Evolutionary conservation across 2,113 vertebrate species (phyloP).

Genomic region (Girardinichthys multiradiatus): DNA sequence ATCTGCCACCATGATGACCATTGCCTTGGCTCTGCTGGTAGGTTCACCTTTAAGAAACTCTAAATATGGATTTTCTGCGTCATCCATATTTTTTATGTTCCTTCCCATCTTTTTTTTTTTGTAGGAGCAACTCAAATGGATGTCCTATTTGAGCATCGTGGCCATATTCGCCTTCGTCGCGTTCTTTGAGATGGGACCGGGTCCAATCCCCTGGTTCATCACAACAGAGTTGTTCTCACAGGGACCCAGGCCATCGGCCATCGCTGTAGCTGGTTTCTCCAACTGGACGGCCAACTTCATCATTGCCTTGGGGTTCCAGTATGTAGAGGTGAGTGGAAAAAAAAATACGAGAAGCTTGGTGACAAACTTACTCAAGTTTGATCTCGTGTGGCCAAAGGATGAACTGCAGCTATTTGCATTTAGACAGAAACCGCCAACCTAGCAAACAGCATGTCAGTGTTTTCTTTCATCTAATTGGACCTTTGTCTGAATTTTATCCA

Average conservation of each 20-base stretch:
- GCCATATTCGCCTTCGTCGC: conserved; percentile 96
- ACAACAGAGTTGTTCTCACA: conserved; percentile 97
- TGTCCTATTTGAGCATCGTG: conserved; percentile 96
- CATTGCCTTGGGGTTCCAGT: conserved; percentile 95
- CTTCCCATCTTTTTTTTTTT: not conserved
- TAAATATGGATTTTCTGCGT: not conserved
- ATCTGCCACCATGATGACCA: conserved; percentile 91
- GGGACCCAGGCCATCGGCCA: conserved; percentile 92
- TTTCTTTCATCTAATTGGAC: no score
- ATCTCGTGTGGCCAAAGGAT: not conserved
- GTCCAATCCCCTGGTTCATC: conserved; percentile 98
- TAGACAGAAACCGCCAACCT: no score
- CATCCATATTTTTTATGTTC: not conserved
- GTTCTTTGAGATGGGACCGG: conserved; percentile 98
- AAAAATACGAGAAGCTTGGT: not conserved
- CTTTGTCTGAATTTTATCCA: no score
- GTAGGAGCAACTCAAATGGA: conserved; percentile 86
- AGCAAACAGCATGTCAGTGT: no score
- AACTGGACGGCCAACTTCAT: conserved; percentile 99
- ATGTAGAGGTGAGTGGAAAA: conserved; percentile 83
- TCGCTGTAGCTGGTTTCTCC: conserved; percentile 92
- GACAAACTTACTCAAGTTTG: not conserved
- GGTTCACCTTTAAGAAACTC: conserved; percentile 38
- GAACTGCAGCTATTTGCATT: not conserved
- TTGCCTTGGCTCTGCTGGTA: conserved; percentile 89